These are phyloP conservation scores for Drosophila algonquin DNA, from an alignment of 2,888 invertebrate genomes.

Conservation along the genomic window DNA sequence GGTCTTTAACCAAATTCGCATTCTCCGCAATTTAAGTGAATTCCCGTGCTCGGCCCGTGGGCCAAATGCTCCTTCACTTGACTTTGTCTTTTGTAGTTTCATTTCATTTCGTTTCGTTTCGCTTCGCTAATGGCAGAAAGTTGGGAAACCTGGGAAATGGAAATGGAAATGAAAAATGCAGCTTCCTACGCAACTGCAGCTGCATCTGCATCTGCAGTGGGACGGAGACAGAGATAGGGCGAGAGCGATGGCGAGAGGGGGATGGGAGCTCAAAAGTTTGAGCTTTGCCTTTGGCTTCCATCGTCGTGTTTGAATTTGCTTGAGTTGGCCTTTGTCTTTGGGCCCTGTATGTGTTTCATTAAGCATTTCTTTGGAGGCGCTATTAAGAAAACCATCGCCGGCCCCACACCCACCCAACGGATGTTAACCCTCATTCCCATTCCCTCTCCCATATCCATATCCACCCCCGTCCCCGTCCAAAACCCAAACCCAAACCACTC, in stretches of 20 bases:
- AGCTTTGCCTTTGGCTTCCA: conserved; percentile 16
- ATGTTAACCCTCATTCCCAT: not conserved
- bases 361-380: conserved; percentile 15
- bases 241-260: too few relatives aligned
- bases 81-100: conserved; percentile 47
- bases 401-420: conserved; percentile 13
- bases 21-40: conserved; percentile 54
- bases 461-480: not conserved
- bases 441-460: too few relatives aligned
- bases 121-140: conserved; percentile 38
- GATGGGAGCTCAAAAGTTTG: not conserved
- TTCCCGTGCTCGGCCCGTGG: conserved; percentile 44
- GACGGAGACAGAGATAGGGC: not conserved
- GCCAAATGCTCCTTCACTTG: conserved; percentile 31
- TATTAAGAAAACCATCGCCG: conserved; percentile 21
- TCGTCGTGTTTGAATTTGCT: conserved; percentile 5
- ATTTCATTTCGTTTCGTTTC: conserved; percentile 39
- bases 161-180: conserved; percentile 6
- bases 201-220: conserved; percentile 4
- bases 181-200: not conserved
- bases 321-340: conserved; percentile 8
- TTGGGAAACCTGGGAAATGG: conserved; percentile 5
- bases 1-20: conserved; percentile 53
- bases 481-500: not conserved
- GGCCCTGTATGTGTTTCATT: conserved; percentile 19